Evolutionary conservation across 2,113 vertebrate species (phyloP).

Genomic region (Pavo muticus): DNA sequence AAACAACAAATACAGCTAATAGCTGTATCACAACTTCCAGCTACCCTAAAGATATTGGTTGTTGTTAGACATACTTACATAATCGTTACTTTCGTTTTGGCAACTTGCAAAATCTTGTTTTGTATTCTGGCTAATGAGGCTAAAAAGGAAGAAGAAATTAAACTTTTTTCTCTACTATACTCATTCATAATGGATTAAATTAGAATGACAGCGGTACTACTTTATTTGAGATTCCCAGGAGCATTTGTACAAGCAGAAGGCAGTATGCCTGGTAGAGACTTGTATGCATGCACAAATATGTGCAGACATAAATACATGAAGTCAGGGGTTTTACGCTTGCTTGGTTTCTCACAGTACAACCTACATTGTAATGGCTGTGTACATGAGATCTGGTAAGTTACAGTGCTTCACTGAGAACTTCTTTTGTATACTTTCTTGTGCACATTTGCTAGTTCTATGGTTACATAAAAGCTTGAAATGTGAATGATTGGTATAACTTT

Average conservation of each 20-base stretch:
- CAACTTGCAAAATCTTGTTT: background rate
- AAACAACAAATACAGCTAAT: background rate
- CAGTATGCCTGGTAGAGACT: accelerated
- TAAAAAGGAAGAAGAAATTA: background rate
- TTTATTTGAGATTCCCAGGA: background rate
- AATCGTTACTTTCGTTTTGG: background rate
- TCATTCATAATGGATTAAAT: background rate
- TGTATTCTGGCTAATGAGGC: background rate
- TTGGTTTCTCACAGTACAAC: background rate
- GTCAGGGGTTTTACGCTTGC: background rate
- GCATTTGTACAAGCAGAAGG: background rate
- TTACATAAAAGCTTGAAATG: background rate
- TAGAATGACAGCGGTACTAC: background rate
- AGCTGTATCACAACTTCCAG: background rate
- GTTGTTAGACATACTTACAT: background rate
- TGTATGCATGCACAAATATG: background rate
- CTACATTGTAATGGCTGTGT: background rate
- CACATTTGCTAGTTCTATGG: background rate
- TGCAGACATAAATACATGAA: background rate
- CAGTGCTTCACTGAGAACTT: background rate
- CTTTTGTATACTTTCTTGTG: background rate
- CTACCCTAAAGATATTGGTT: background rate
- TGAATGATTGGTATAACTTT: background rate
- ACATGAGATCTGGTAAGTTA: background rate
- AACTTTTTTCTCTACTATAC: background rate